These are phyloP conservation scores for Phoebastria nigripes DNA, from an alignment of 2,797 vertebrate species.

Conservation along the genomic window DNA sequence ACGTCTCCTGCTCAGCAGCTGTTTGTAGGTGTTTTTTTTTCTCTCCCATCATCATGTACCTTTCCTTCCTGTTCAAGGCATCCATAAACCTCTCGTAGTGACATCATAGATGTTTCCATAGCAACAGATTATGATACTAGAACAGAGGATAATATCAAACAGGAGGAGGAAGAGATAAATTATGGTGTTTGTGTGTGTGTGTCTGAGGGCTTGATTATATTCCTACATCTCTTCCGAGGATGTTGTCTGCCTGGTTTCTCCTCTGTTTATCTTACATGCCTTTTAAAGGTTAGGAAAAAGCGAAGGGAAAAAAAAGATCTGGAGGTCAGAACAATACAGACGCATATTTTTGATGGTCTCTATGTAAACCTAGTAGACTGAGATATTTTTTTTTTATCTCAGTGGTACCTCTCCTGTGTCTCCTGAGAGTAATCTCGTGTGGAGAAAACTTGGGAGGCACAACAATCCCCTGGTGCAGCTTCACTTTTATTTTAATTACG, in stretches of 20 bases:
- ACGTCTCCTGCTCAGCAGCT: constrained; percentile 39
- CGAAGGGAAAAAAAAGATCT: not conserved
- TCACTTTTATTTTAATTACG: constrained; percentile 18
- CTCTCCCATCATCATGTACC: constrained; percentile 50
- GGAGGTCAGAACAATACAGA: constrained; percentile 25
- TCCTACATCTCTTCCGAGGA: constrained; percentile 41
- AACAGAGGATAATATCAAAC: constrained; percentile 69
- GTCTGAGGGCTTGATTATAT: constrained; percentile 64
- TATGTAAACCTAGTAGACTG: constrained; percentile 10
- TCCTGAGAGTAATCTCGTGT: not conserved
- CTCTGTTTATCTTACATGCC: constrained; percentile 45
- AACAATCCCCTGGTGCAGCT: not conserved
- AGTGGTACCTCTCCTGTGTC: not conserved
- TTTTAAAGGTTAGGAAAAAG: constrained; percentile 56
- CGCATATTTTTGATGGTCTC: not conserved
- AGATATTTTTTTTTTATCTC: constrained; percentile 7
- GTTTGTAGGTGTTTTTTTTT: constrained; percentile 34
- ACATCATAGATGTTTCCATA: constrained; percentile 70
- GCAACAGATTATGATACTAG: constrained; percentile 74
- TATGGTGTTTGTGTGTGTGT: constrained; percentile 55
- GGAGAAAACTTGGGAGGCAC: constrained; percentile 2
- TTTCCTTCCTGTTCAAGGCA: constrained; percentile 62
- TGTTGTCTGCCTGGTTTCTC: constrained; percentile 41
- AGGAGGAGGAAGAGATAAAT: constrained; percentile 69
- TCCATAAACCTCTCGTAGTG: constrained; percentile 65